Base-by-base conservation (phyloP, 2,888 invertebrate genomes). In the Pseudeuparius sepicola region DNA sequence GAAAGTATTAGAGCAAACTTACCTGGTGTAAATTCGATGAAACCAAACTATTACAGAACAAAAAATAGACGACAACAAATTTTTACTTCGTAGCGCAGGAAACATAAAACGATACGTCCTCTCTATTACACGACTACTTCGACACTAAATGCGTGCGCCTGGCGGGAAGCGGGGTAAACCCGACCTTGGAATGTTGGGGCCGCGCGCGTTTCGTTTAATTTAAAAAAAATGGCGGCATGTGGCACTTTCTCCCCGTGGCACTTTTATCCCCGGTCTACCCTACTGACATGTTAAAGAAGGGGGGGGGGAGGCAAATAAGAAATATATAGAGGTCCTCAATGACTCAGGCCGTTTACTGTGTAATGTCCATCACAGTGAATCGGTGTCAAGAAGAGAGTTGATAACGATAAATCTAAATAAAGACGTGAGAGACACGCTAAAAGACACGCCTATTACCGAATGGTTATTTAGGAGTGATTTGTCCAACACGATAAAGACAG, bases 1-100 rank as follows among this genome's bases (percentile, higher is more conserved):
- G 20, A 20, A 20, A n/a, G 20, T 20, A 20, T 20, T n/a, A 20
- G 20, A 20, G 20, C 20, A n/a, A 20, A 20, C 20, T 20, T 20
- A 20, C 20, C 20, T 20, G 20, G n/a, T 20, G 6, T n/a, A 20
- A 20, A 20, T 20, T 20, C 20, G 20, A 20, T 20, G 20, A 20
- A 20, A 20, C 6, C 20, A 7, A 20, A 20, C 20, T 20, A n/a
- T 20, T 20, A n/a, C 20, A 20, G 20, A 7, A 20, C 20, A 6
- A 20, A 20, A 20, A 20, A 20, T 20, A 20, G 20, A 20, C n/a
- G n/a, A n/a, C 20, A 20, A 20, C 20, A 20, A 20, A 20, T 20
- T 20, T 20, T 6, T 20, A 20, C 20, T 20, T 20, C 20, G 20
- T 20, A 20, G 20, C n/a, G 20, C 20, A 20, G 6, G 20, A 20